Percentiles rank a stretch among this genome's conserved stretches.
Evolutionary conservation across 1,140 invertebrate genomes (phyloP).

Genomic region (Drosophila pallidifrons): DNA sequence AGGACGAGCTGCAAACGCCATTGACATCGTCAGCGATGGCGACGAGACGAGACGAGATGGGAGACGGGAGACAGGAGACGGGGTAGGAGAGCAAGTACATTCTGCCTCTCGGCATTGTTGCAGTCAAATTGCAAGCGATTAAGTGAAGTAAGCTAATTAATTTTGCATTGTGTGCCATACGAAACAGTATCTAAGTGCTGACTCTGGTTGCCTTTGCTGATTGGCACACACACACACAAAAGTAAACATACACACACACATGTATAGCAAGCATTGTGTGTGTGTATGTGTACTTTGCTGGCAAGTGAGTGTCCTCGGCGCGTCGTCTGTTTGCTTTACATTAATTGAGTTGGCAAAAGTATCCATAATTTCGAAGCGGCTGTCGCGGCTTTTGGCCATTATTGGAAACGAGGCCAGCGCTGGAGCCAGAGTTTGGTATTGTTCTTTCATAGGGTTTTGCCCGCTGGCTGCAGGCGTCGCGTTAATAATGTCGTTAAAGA

Average conservation of each 20-base stretch:
- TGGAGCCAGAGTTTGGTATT: slow-evolving; percentile 13
- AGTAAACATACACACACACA: too few species aligned
- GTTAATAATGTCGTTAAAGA: slow-evolving; percentile 67
- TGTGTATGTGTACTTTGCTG: slow-evolving; percentile 1
- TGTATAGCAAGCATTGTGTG: neutral
- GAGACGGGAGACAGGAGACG: slow-evolving; percentile 12
- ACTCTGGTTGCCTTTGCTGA: slow-evolving; percentile 32
- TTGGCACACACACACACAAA: slow-evolving; percentile 34
- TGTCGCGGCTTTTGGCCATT: slow-evolving; percentile 61
- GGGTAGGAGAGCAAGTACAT: slow-evolving; percentile 20
- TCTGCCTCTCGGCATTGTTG: slow-evolving; percentile 54
- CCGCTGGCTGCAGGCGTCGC: slow-evolving; percentile 9
- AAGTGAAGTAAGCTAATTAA: slow-evolving; percentile 83
- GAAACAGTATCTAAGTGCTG: slow-evolving; percentile 37
- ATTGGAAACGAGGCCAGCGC: slow-evolving; percentile 43
- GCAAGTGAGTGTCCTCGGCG: slow-evolving; percentile 10
- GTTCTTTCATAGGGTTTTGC: slow-evolving; percentile 13
- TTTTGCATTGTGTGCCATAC: slow-evolving; percentile 74
- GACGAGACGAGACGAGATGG: slow-evolving; percentile 42
- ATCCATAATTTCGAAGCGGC: slow-evolving; percentile 65
- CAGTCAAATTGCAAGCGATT: slow-evolving; percentile 80
- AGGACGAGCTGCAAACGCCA: neutral
- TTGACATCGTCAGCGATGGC: neutral
- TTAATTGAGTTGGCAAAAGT: slow-evolving; percentile 81
- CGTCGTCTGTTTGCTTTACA: slow-evolving; percentile 73